A percentile compares a stretch with the other conserved stretches of the same genome.
phyloP scores from a whole-genome alignment of 2,113 vertebrate genomes.

The Calyptomena viridis region DNA sequence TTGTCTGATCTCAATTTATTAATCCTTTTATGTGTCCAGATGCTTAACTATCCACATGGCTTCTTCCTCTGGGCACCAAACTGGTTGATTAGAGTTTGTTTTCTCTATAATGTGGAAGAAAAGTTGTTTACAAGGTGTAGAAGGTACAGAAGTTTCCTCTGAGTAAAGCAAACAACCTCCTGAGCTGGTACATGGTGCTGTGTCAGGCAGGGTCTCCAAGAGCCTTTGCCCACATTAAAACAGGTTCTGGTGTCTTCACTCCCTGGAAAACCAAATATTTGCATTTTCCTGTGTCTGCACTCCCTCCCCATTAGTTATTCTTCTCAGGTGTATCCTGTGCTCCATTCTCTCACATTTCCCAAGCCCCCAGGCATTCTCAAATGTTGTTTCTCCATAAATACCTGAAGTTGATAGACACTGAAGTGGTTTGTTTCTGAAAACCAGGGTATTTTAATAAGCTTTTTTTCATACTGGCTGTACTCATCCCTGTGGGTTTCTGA shows the following conservation, averaged over 20 bases:
- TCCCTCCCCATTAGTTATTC: constrained; percentile 31
- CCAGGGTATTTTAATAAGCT: not conserved
- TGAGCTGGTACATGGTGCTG: not conserved
- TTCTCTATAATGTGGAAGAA: not conserved
- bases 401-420: constrained; percentile 4
- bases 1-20: not conserved
- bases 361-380: not conserved
- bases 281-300: not conserved
- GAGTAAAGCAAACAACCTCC: not conserved
- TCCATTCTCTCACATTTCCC: not conserved
- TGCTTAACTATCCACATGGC: not conserved
- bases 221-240: not conserved
- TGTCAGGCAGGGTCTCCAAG: not conserved
- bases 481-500: not conserved
- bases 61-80: not conserved
- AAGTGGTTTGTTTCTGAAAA: constrained; percentile 15
- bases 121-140: not conserved
- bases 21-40: not conserved
- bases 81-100: not conserved
- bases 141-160: not conserved
- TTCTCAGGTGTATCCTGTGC: not conserved
- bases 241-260: not conserved
- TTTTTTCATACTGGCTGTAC: not conserved
- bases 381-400: not conserved
- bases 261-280: constrained; percentile 38